These are phyloP conservation scores for Mola mola DNA, from an alignment of 2,113 vertebrate species.

Conservation along the genomic window DNA sequence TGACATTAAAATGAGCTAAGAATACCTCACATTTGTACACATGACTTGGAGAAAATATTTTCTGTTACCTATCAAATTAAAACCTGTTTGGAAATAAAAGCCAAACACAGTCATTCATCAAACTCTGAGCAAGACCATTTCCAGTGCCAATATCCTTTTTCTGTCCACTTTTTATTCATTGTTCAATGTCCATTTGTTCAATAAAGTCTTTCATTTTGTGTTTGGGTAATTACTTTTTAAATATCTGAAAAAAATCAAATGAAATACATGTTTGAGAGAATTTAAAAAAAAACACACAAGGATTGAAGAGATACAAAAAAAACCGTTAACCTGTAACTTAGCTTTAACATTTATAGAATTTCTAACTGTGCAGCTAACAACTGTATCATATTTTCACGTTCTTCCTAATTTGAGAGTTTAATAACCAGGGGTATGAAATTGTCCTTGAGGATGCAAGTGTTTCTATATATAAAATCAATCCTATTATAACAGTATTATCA, in stretches of 20 bases:
- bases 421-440: too few species aligned
- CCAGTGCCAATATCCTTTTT: constrained; percentile 53
- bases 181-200: constrained; percentile 77
- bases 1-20: constrained; percentile 76
- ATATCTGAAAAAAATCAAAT: constrained; percentile 17
- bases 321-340: too few species aligned
- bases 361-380: too few species aligned
- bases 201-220: constrained; percentile 79
- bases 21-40: constrained; percentile 81
- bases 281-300: too few species aligned
- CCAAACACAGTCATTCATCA: constrained; percentile 56
- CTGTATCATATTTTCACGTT: too few species aligned
- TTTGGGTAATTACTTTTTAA: constrained; percentile 44
- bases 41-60: constrained; percentile 53
- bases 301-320: too few species aligned
- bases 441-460: too few species aligned
- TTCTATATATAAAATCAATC: too few species aligned
- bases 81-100: constrained; percentile 60
- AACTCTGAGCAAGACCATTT: constrained; percentile 57
- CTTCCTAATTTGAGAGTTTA: too few species aligned
- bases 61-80: constrained; percentile 52
- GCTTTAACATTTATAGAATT: too few species aligned
- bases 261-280: too few species aligned
- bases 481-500: too few species aligned
- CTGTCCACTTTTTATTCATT: constrained; percentile 64